phyloP scores from a whole-genome alignment of 2,113 vertebrate species.

The Peromyscus leucopus region DNA sequence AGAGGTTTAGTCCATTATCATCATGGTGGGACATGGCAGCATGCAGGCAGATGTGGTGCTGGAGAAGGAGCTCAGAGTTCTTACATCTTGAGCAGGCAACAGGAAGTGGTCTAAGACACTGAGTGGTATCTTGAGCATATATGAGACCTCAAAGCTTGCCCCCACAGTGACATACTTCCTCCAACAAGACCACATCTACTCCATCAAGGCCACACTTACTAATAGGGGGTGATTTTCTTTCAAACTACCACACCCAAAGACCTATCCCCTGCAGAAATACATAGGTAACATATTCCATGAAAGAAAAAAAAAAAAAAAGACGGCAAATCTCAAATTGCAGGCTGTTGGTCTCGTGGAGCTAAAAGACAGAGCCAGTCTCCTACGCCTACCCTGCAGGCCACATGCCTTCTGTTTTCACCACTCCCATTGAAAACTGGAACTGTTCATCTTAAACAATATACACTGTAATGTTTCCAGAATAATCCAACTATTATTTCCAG shows the following conservation, averaged over 20 bases:
- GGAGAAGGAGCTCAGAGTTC: no score
- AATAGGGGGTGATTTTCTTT: no score
- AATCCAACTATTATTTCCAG: conserved; percentile 7
- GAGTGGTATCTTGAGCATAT: no score
- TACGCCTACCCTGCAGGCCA: fast-evolving
- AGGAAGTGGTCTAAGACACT: no score
- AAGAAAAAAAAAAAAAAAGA: not conserved
- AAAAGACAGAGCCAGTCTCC: not conserved
- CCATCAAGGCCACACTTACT: no score
- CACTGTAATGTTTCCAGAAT: not conserved
- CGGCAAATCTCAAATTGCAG: not conserved
- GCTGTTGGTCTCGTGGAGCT: fast-evolving
- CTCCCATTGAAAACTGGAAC: not conserved
- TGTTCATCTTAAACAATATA: not conserved
- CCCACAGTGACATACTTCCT: no score
- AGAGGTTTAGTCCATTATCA: no score
- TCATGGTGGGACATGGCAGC: no score
- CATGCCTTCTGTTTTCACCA: not conserved
- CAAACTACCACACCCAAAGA: not conserved
- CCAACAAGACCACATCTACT: no score
- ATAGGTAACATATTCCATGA: not conserved
- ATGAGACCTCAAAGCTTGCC: no score
- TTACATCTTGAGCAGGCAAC: no score
- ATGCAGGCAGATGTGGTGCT: no score
- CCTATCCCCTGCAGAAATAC: not conserved